Evolutionary conservation across 2,113 vertebrate species (phyloP), one percentile per base, ranked within the genome.

Genomic region (Pedionomus torquatus): DNA sequence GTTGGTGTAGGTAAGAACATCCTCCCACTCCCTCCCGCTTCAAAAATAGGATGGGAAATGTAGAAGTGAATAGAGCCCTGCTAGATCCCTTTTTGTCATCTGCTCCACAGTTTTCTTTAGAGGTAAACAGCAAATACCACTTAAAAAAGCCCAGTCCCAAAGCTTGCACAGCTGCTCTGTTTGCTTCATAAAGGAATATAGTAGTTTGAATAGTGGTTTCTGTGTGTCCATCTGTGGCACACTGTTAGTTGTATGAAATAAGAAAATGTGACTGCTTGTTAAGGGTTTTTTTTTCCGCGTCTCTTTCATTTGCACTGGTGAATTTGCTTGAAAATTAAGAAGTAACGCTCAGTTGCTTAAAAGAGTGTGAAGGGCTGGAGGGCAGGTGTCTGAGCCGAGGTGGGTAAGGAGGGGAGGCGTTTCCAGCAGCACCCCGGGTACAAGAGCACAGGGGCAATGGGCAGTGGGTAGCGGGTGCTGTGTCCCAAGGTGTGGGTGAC

Each of bases 381-480:
- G 48, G 37, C 41, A 81, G 74, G 44, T 13, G n/a, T 13, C 7
- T 52, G 82, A 63, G 68, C 37, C 64, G 0, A 39, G 71, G 48
- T 6, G 58, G 58, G 58, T 3, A 51, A 81, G 82, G 78, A 39
- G 11, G 49, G 54, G 78, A 7, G 5, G 66, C 20, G 2, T 33
- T 72, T 37, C 17, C 91, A 58, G 86, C 55, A 7, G 8, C 5
- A 1, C 9, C 37, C 18, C 4, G 88, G 83, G 83, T 43, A 5
- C 1, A 35, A 5, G 17, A 15, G 35, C 66, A 28, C 33, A 2
- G 3, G 7, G 37, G 54, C 4, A 3, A 10, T 19, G 4, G 57
- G 54, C 9, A 7, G 0, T 2, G 31, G 2, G 31, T 10, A 35
- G 87, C 64, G 69, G 82, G 31, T 9, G 7, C 80, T 14, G 28